A percentile compares a stretch with the other conserved stretches of the same genome.
phyloP scores from a whole-genome alignment of 2,797 vertebrate species.

The Pelodytes ibericus region DNA sequence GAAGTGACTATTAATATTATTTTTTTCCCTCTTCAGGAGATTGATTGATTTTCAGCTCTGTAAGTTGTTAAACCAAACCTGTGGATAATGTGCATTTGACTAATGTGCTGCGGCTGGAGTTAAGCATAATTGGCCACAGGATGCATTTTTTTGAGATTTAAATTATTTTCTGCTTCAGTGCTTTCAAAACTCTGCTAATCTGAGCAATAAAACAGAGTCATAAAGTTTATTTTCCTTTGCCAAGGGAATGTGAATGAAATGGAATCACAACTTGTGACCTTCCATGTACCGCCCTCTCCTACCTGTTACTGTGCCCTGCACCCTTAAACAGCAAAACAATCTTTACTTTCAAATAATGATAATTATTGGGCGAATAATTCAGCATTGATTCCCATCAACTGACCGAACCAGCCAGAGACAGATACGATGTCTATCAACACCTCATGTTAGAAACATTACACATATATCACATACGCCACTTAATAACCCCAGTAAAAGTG shows the following conservation, averaged over 20 bases:
- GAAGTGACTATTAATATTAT: conserved; percentile 56
- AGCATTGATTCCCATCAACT: no score
- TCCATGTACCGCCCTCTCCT: conserved; percentile 20
- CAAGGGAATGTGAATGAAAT: conserved; percentile 39
- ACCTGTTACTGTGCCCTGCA: not conserved
- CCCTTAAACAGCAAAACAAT: no score
- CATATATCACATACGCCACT: no score
- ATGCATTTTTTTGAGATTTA: conserved; percentile 47
- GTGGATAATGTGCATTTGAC: conserved; percentile 42
- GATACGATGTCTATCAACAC: no score
- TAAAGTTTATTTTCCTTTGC: conserved; percentile 42
- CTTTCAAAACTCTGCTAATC: conserved; percentile 52
- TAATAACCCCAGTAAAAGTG: no score
- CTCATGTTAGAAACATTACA: no score
- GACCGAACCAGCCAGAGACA: no score
- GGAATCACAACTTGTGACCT: conserved; percentile 48
- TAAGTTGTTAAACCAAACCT: conserved; percentile 40
- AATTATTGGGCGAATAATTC: no score
- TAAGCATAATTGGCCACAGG: conserved; percentile 55
- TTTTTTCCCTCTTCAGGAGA: conserved; percentile 12
- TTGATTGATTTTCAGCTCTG: conserved; percentile 46
- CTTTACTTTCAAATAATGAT: no score
- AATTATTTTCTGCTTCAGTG: conserved; percentile 52
- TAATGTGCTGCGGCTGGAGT: conserved; percentile 37
- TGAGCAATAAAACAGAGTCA: conserved; percentile 50